Evolutionary conservation across 1,140 invertebrate species (phyloP).

Genomic region (Xylocopa sonorina): DNA sequence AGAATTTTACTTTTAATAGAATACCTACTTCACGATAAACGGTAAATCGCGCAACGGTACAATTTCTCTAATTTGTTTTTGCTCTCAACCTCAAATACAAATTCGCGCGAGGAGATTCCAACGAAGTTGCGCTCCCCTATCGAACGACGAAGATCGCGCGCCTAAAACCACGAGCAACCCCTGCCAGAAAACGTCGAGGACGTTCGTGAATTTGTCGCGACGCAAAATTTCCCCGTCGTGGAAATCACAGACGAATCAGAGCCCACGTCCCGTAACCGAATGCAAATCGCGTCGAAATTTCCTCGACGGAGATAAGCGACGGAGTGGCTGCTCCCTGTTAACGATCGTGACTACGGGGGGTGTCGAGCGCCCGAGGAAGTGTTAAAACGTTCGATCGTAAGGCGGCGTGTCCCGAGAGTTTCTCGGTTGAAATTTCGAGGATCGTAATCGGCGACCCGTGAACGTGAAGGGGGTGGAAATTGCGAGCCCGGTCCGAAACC

Average conservation of each 20-base stretch:
- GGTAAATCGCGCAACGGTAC: too few relatives aligned
- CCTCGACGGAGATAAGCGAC: constrained; percentile 27
- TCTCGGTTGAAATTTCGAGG: constrained; percentile 49
- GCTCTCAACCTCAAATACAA: not conserved
- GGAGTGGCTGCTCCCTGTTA: constrained; percentile 32
- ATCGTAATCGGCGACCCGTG: constrained; percentile 44
- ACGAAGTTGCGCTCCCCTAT: too few relatives aligned
- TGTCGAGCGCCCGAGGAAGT: constrained; percentile 34
- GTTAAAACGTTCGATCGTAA: constrained; percentile 52
- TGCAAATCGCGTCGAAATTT: constrained; percentile 58
- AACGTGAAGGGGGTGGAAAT: constrained; percentile 53
- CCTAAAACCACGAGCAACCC: not conserved
- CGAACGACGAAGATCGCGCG: too few relatives aligned
- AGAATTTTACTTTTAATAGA: not conserved
- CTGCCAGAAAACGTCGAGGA: not conserved
- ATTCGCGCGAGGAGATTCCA: too few relatives aligned
- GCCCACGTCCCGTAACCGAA: constrained; percentile 18
- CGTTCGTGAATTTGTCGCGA: constrained; percentile 2
- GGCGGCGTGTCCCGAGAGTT: constrained; percentile 36
- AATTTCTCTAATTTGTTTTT: too few relatives aligned
- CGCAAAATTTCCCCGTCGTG: not conserved
- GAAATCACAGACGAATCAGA: constrained; percentile 51
- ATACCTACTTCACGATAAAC: not conserved
- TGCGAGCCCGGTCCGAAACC: constrained; percentile 23
- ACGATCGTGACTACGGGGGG: constrained; percentile 45